Evolutionary conservation across 2,113 vertebrate genomes (phyloP), one percentile per base, ranked within the genome.

Genomic region (Conger conger): DNA sequence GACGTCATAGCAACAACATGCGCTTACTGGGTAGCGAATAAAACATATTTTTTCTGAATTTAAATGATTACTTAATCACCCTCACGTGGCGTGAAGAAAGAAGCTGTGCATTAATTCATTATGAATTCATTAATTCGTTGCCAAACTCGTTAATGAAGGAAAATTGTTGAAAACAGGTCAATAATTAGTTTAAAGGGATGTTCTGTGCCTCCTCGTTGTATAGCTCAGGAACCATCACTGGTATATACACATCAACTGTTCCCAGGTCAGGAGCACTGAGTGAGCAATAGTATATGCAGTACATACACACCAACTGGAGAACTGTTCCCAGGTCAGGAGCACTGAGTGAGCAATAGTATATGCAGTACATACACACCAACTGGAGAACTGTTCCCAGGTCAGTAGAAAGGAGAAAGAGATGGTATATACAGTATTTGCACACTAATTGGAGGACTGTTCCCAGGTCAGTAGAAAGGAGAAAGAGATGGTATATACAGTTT

Each of bases 191-290:
- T n/a, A n/a, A n/a, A n/a, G n/a, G n/a, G n/a, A n/a, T n/a, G n/a
- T n/a, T n/a, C n/a, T n/a, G n/a, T n/a, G n/a, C n/a, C n/a, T n/a
- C n/a, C n/a, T n/a, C n/a, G n/a, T n/a, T n/a, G n/a, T n/a, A n/a
- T n/a, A n/a, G n/a, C n/a, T n/a, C n/a, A n/a, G n/a, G n/a, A n/a
- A n/a, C n/a, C n/a, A n/a, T n/a, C n/a, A n/a, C n/a, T n/a, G n/a
- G 23, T 63, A 63, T 63, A 63, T 57, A 57, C 8, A 57, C 57
- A 63, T 23, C 23, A 5, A 63, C 57, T 63, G 57, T n/a, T n/a
- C 94, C 96, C 97, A 98, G 0, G 94, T 96, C 88, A 95, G 91
- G 86, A 96, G 87, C 91, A 95, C 94, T 95, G 84, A 38, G 84
- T 4, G 18, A 73, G 27, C 0, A 7, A 33, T 3, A 33, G n/a